Evolutionary conservation across 1,140 invertebrate genomes (phyloP), one percentile per base, ranked within the genome.

Genomic region (Drosophila lowei): DNA sequence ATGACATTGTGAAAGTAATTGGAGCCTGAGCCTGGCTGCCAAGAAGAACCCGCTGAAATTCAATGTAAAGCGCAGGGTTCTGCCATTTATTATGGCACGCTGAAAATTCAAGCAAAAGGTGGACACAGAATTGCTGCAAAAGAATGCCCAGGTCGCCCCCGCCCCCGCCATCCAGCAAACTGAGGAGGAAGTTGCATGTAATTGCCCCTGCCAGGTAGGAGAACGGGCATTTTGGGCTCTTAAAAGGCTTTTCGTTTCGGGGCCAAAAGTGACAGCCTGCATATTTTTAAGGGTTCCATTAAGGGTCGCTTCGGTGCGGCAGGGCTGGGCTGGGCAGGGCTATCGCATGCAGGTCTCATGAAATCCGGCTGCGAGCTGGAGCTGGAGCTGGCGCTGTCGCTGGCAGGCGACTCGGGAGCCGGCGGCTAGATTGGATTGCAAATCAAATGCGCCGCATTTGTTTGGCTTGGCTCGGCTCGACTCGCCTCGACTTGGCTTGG

Each of bases 341-440:
- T 25, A 25, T 25, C 23, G 23, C 23, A 25, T 25, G 23, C 23
- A 25, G 23, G 23, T 38, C 34, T 38, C 34, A 38, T 11, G 34
- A 38, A 38, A 38, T 38, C 34, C 34, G 11, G 11, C 11, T 56
- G 41, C 72, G 47, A 46, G 42, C 55, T 38, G 49, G 42, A 5
- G 54, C 41, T 57, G 2, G 8, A 8, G 30, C 30, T 30, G 30
- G 8, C 3, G 30, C 30, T 30, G 30, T 3, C 3, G 30, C 30
- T 30, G 43, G 72, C 48, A 76, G 49, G 43, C 41, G 58, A 52
- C 47, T 55, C 65, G 21, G 48, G 13, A 44, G 46, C 41, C 58
- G 18, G 53, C 7, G n/a, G 16, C 47, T 15, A 58, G 63, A 76
- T 78, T 72, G 67, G 61, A 58, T 62, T 41, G 72, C 56, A 77